Conservation (phyloP, 2,888 invertebrate genomes). For the Calliphora vomitoria region DNA sequence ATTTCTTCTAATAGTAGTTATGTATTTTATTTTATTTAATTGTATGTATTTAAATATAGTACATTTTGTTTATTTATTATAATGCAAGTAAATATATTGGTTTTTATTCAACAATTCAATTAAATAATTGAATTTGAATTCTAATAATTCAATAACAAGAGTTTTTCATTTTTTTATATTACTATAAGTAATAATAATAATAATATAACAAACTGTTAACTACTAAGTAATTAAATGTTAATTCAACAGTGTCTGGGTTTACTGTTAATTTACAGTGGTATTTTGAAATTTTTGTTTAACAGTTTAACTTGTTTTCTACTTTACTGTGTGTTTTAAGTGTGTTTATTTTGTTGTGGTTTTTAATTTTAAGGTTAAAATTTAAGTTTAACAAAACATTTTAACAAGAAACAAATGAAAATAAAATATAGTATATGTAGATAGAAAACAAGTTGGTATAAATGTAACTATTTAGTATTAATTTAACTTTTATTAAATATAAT, state of each 20-base stretch:
- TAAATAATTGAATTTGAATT: constrained; percentile 45
- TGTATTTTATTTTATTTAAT: background rate
- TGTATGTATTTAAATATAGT: constrained; percentile 46
- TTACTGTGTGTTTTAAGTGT: constrained; percentile 1
- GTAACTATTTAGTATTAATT: constrained; percentile 50
- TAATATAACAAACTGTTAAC: constrained; percentile 67
- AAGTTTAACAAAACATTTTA: constrained; percentile 57
- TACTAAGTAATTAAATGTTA: constrained; percentile 42
- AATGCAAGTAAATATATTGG: constrained; percentile 52
- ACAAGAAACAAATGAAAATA: constrained; percentile 36
- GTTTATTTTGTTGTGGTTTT: constrained; percentile 2
- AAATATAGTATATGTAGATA: constrained; percentile 10
- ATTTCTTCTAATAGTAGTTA: constrained; percentile 37
- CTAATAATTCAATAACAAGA: constrained; percentile 63
- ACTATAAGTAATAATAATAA: background rate
- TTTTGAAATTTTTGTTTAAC: constrained; percentile 38
- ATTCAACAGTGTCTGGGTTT: constrained; percentile 30
- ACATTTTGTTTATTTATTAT: constrained; percentile 48
- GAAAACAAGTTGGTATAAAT: constrained; percentile 46
- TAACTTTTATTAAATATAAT: constrained; percentile 73
- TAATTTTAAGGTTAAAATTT: constrained; percentile 48
- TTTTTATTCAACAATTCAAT: constrained; percentile 51
- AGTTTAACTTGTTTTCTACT: constrained; percentile 59
- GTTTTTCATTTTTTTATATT: background rate
- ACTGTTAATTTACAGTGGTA: constrained; percentile 31